phyloP scores from a whole-genome alignment of 2,797 vertebrate genomes.

The Tauraco hartlaubi region DNA sequence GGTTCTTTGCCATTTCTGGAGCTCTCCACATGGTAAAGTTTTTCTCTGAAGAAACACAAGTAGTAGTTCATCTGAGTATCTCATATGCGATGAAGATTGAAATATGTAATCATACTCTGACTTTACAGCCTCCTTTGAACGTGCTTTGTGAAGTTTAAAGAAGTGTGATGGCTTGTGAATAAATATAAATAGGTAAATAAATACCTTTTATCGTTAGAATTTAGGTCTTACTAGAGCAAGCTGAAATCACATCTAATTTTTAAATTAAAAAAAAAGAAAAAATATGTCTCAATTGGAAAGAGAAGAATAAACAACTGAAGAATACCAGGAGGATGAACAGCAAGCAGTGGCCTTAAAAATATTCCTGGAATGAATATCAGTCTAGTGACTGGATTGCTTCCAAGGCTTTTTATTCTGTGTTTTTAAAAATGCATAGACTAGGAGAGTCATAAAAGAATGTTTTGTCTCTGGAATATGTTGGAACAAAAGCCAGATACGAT shows the following conservation, averaged over 20 bases:
- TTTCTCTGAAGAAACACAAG: neutral
- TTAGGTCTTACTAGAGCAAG: neutral
- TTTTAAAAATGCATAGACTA: conserved; percentile 69
- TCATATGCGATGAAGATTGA: neutral
- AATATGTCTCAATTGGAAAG: neutral
- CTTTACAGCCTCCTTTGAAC: neutral
- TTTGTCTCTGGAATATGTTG: conserved; percentile 65
- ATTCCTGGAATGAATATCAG: conserved; percentile 65
- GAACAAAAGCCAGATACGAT: conserved; percentile 71
- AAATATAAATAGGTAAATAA: neutral
- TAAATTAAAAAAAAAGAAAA: neutral
- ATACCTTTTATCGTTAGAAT: neutral
- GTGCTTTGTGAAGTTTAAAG: neutral
- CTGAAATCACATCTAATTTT: neutral
- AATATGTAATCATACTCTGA: neutral
- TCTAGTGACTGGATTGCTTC: conserved; percentile 62
- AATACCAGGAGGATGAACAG: conserved; percentile 46
- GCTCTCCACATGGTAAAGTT: neutral
- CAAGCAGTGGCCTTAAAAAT: conserved; percentile 56
- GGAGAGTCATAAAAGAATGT: conserved; percentile 61
- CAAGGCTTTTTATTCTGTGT: conserved; percentile 64
- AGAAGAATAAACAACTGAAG: conserved; percentile 32
- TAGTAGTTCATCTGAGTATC: neutral
- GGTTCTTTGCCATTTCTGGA: neutral
- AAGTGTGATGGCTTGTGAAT: neutral